Evolutionary conservation across 2,797 vertebrate species (phyloP), one percentile per base, ranked within the genome.

Genomic region (Florisuga fusca): DNA sequence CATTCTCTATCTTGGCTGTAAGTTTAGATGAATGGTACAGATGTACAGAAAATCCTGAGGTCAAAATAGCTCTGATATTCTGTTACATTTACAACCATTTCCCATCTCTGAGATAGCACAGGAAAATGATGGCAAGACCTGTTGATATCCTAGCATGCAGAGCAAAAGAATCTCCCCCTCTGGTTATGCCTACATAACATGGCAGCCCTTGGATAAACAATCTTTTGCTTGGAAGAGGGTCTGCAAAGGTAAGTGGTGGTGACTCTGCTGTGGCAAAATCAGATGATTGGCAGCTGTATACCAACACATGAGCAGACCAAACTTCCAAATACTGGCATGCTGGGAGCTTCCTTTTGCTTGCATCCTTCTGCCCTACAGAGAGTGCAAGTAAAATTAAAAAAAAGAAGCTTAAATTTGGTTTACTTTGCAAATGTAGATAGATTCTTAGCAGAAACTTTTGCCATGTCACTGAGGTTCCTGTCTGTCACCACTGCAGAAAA

Each of bases 121-220:
- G 81, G 86, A 50, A 61, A 81, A 10, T 45, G 12, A 34, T 78
- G 62, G 10, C 34, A 55, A 73, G 66, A 27, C 61, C 26, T 87
- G n/a, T 14, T 43, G 14, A 3, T 53, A 15, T 17, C 46, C 45
- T 36, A 15, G 33, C 20, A 12, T 9, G 26, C 45, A 10, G 3
- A 63, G 83, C 13, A 33, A 9, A 58, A 67, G 59, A 20, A 22
- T 57, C 29, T 41, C 4, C 31, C n/a, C 33, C 41, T 38, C 0
- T 43, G 58, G 21, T 76, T 66, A 1, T 71, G 27, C 46, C 20
- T 29, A 3, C 15, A 3, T 33, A 33, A 10, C 0, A 0, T 50
- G 48, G 41, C 50, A 46, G 11, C 15, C 7, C 48, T 67, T 21
- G 36, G n/a, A 20, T 43, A 34, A 55, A 10, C 6, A 12, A 2